A percentile compares a stretch with the other conserved stretches of the same genome.
Conservation (phyloP, 2,797 vertebrate genomes). For the Trachops cirrhosus region DNA sequence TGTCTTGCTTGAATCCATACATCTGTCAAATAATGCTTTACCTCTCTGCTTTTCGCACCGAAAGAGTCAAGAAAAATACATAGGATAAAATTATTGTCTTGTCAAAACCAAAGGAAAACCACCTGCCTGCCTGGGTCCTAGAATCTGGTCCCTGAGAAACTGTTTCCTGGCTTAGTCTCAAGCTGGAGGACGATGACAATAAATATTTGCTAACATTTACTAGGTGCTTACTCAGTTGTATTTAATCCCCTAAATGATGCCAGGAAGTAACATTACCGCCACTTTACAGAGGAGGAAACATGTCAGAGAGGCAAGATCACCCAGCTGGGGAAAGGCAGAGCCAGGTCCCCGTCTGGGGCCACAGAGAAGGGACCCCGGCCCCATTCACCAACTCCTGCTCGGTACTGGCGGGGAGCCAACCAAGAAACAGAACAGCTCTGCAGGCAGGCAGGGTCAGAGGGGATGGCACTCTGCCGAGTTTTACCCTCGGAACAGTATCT, state of each 20-base stretch:
- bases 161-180: constrained; percentile 23
- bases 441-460: not conserved
- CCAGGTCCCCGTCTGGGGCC: not conserved
- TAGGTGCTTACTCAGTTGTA: constrained; percentile 32
- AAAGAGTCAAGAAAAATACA: constrained; percentile 72
- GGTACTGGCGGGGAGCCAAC: not conserved
- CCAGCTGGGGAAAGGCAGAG: not conserved
- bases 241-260: constrained; percentile 15
- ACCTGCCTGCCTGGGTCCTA: constrained; percentile 37
- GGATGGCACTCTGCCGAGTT: not conserved
- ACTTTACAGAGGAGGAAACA: constrained; percentile 34
- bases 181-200: constrained; percentile 24
- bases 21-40: constrained; percentile 73
- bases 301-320: not conserved
- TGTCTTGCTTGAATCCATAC: constrained; percentile 71
- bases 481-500: not conserved
- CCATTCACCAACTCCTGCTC: not conserved
- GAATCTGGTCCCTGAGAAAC: constrained; percentile 30
- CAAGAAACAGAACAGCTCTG: not conserved
- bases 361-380: not conserved
- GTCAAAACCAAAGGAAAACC: constrained; percentile 63
- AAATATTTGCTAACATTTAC: constrained; percentile 55
- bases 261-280: constrained; percentile 1
- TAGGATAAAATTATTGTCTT: constrained; percentile 65
- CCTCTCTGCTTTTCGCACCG: constrained; percentile 69